Base-by-base conservation (phyloP, 37 sponge, comb jelly and placozoan species). In the Axinella damicornis region DNA sequence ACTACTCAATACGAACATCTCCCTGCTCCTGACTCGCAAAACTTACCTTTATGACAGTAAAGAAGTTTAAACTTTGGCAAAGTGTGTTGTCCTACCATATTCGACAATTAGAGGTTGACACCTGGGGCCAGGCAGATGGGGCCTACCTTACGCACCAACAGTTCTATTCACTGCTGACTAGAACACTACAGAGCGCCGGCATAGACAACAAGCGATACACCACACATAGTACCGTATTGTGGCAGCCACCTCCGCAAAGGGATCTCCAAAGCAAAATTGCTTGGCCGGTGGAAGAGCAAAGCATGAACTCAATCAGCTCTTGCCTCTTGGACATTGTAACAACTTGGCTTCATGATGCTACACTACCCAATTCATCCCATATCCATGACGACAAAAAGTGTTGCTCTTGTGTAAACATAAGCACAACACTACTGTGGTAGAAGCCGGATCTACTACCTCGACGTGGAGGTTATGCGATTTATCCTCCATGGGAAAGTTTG, bases 261-360 rank as follows among this genome's bases (percentile, higher is more conserved):
- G 2, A 11, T 61, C 4, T 61, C 62, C 5, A 14, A 61, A 6
- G 55, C 69, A n/a, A 66, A 81, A 56, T 40, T 35, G 16, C 58
- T 81, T 14, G 82, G 82, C 68, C 55, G 82, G 1, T 81, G 82
- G 82, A 71, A 71, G 58, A 66, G 69, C 33, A 36, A 36, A 11
- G 66, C 82, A 30, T 81, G n/a, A n/a, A n/a, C n/a, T n/a, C n/a
- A n/a, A 57, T 52, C 70, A 66, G 68, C 71, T 53, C 21, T 81
- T n/a, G n/a, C n/a, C n/a, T n/a, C n/a, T n/a, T n/a, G n/a, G n/a
- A n/a, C n/a, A n/a, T n/a, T n/a, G n/a, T n/a, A n/a, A n/a, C n/a
- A n/a, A n/a, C n/a, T n/a, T n/a, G n/a, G n/a, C n/a, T n/a, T n/a
- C n/a, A n/a, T n/a, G n/a, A n/a, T n/a, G n/a, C n/a, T n/a, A n/a